Percentiles rank a stretch among this genome's conserved stretches.
phyloP scores from a whole-genome alignment of 2,888 invertebrate genomes.

The Agapostemon virescens region DNA sequence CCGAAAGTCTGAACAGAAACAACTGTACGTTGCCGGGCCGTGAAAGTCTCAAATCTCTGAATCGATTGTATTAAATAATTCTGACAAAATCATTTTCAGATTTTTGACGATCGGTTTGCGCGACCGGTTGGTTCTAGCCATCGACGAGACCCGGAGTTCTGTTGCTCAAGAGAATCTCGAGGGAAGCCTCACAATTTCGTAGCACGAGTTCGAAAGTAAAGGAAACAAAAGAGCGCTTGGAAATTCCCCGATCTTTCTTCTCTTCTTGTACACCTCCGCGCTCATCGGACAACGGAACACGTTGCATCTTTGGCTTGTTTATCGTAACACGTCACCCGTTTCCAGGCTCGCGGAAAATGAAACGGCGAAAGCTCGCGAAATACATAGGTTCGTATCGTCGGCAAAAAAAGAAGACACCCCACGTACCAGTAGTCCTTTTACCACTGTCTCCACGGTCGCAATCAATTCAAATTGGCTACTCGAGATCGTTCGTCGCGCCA shows the following conservation, averaged over 20 bases:
- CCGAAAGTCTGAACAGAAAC: too few relatives aligned
- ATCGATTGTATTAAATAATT: not conserved
- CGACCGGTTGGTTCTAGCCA: not conserved
- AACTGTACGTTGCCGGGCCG: too few relatives aligned
- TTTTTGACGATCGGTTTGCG: too few relatives aligned
- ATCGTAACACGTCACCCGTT: slow-evolving; percentile 26
- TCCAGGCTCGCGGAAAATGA: slow-evolving; percentile 28
- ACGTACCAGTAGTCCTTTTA: slow-evolving; percentile 22
- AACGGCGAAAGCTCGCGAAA: slow-evolving; percentile 21
- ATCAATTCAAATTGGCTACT: not conserved
- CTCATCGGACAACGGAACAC: slow-evolving; percentile 40
- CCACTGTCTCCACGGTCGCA: not conserved
- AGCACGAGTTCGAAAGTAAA: not conserved
- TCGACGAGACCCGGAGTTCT: not conserved
- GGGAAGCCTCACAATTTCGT: not conserved
- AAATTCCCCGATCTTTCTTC: slow-evolving; percentile 15
- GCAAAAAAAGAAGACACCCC: slow-evolving; percentile 5
- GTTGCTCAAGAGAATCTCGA: not conserved
- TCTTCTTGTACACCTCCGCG: slow-evolving; percentile 7
- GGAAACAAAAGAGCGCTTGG: slow-evolving; percentile 17
- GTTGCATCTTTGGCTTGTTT: slow-evolving; percentile 60
- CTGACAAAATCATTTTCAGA: not conserved
- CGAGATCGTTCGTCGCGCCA: not conserved
- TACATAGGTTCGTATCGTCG: slow-evolving; percentile 1
- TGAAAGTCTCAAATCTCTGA: too few relatives aligned